Conservation (phyloP, 2,113 vertebrate species). For the Pseudolaguvia tuberculata region DNA sequence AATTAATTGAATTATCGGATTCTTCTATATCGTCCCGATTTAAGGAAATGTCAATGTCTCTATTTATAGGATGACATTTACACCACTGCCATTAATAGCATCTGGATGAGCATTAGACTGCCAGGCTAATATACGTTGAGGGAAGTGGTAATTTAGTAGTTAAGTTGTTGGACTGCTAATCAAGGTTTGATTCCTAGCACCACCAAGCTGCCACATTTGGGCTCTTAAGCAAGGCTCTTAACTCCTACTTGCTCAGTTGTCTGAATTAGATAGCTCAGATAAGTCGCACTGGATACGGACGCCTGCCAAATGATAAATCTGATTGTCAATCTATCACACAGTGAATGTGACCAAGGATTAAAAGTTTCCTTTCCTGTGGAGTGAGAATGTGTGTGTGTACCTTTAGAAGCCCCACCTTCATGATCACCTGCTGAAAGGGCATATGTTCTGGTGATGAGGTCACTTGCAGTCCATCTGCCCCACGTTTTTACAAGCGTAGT, state of each 20-base stretch:
- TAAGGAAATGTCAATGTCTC: not conserved
- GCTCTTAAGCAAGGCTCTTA: too few relatives aligned
- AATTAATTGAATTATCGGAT: not conserved
- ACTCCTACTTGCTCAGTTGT: too few relatives aligned
- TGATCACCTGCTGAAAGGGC: slow-evolving; percentile 55
- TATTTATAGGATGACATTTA: not conserved
- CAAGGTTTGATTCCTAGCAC: too few relatives aligned
- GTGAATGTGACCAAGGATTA: not conserved
- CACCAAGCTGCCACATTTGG: too few relatives aligned
- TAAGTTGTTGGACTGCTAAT: too few relatives aligned
- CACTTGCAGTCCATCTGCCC: slow-evolving; percentile 54
- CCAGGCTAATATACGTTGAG: too few relatives aligned
- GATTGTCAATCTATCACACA: not conserved
- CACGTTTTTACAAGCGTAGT: slow-evolving; percentile 3
- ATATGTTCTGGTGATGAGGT: slow-evolving; percentile 60
- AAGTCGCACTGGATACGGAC: too few relatives aligned
- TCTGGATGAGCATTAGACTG: not conserved
- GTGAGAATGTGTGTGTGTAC: slow-evolving; percentile 1
- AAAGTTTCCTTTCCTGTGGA: slow-evolving; percentile 10
- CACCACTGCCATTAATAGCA: not conserved
- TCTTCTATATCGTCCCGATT: not conserved
- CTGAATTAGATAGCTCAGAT: too few relatives aligned
- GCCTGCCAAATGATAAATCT: not conserved
- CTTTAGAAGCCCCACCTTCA: slow-evolving; percentile 16
- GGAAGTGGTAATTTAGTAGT: too few relatives aligned